These are phyloP conservation scores for Leptestheria dahalacensis DNA, from an alignment of 1,140 invertebrate genomes.

Conservation along the genomic window DNA sequence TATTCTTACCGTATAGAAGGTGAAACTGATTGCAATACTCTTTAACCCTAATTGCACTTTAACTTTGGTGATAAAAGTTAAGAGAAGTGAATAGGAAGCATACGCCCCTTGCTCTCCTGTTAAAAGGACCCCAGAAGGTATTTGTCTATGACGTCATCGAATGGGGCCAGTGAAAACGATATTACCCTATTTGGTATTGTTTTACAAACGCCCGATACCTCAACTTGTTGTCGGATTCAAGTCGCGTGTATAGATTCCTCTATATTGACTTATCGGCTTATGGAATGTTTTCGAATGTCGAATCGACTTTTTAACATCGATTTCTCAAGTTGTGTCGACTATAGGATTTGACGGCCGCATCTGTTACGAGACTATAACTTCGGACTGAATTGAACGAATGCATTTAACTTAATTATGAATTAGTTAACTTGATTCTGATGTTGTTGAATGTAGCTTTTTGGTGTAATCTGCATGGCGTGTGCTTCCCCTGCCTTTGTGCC, in stretches of 20 bases:
- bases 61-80: neutral
- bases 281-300: no score
- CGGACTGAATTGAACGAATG: neutral
- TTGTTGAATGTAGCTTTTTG: slow-evolving; percentile 41
- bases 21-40: no score
- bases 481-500: slow-evolving; percentile 43
- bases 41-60: no score
- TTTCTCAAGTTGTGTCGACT: no score
- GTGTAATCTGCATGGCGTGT: slow-evolving; percentile 62
- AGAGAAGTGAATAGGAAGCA: neutral
- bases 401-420: neutral
- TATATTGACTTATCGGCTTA: no score
- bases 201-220: neutral
- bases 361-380: neutral
- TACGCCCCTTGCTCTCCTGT: no score
- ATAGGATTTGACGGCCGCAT: no score
- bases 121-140: no score
- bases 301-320: no score
- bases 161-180: neutral
- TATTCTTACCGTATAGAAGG: no score
- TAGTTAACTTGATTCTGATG: neutral
- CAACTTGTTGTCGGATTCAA: neutral
- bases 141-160: neutral
- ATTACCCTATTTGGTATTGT: neutral
- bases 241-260: no score